phyloP scores from a whole-genome alignment of 2,797 vertebrate genomes.

The Rallus crepitans region DNA sequence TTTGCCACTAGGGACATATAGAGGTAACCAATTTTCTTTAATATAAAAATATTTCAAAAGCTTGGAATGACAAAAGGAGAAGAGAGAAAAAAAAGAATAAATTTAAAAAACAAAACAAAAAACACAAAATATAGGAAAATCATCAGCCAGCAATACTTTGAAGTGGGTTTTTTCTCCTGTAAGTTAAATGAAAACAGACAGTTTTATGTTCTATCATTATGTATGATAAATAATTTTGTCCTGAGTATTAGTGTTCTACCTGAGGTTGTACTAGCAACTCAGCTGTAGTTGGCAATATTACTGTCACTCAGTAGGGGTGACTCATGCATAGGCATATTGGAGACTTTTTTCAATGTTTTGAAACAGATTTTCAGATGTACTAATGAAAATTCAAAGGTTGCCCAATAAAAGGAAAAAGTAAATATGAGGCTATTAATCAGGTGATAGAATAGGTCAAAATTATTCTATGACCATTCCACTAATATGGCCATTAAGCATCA shows the following conservation, averaged over 20 bases:
- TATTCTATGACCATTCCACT: neutral
- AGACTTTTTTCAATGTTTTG: neutral
- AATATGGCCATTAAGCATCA: neutral
- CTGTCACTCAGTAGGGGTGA: neutral
- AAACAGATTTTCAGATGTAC: neutral
- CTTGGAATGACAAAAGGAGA: neutral
- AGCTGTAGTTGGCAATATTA: neutral
- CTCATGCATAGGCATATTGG: neutral
- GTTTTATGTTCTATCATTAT: neutral
- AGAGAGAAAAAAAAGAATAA: neutral
- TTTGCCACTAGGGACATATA: neutral
- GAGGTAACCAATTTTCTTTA: neutral
- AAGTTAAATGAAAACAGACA: neutral
- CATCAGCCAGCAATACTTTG: neutral
- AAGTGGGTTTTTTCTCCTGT: neutral
- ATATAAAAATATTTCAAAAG: neutral
- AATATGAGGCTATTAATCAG: neutral
- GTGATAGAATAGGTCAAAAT: neutral
- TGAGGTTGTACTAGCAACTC: neutral
- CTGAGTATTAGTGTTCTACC: neutral
- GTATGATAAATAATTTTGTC: accelerated
- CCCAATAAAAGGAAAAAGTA: neutral
- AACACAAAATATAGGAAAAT: neutral
- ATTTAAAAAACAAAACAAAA: neutral
- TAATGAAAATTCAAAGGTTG: neutral